Evolutionary conservation across 2,113 vertebrate species (phyloP).

Genomic region (Charina bottae): DNA sequence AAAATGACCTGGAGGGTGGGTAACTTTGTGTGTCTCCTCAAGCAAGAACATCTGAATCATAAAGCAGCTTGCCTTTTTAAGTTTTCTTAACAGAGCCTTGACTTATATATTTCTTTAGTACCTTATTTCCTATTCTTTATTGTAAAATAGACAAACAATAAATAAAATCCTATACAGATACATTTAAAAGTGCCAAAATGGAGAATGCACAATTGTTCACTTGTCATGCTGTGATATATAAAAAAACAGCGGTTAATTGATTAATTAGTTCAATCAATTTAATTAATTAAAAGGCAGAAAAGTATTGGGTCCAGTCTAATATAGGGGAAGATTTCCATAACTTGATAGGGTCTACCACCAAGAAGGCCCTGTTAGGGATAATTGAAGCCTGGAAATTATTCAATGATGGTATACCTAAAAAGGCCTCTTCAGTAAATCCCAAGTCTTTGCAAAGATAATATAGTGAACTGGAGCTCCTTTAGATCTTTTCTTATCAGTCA

Average conservation of each 20-base stretch:
- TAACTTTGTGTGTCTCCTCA: conserved; percentile 31
- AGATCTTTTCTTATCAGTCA: not conserved
- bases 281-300: not conserved
- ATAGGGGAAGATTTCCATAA: not conserved
- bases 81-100: not conserved
- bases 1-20: conserved; percentile 41
- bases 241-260: not conserved
- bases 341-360: not conserved
- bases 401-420: not conserved
- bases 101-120: not conserved
- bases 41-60: conserved; percentile 32
- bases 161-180: not conserved
- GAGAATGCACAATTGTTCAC: not conserved
- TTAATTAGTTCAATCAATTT: not conserved
- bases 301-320: not conserved
- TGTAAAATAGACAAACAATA: not conserved
- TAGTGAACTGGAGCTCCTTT: not conserved
- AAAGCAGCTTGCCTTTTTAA: conserved; percentile 36
- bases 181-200: not conserved
- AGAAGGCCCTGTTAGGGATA: not conserved
- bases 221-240: not conserved
- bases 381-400: not conserved
- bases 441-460: too few species aligned
- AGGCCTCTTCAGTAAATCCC: not conserved
- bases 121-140: not conserved